phyloP scores from a whole-genome alignment of 1,140 invertebrate genomes.

The Drosophila repletoides region DNA sequence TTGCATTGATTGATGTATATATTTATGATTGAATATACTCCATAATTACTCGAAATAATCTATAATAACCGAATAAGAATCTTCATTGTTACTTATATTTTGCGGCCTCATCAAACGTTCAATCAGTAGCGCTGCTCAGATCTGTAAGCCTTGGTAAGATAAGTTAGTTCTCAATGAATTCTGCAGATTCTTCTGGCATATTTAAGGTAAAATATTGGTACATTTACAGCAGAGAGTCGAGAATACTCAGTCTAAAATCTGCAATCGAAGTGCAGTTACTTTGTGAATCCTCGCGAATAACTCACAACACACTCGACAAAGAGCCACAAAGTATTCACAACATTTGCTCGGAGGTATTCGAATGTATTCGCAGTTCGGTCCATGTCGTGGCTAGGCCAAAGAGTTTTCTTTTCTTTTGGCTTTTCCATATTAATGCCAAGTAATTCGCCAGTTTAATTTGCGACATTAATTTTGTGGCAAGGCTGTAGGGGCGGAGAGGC shows the following conservation, averaged over 20 bases:
- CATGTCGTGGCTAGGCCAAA: conserved; percentile 8
- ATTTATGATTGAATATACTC: no score
- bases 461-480: conserved; percentile 42
- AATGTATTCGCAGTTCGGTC: conserved; percentile 11
- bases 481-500: not conserved
- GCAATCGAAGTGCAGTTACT: not conserved
- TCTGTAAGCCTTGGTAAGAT: no score
- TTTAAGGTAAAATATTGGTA: not conserved
- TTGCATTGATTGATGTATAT: no score
- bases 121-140: no score
- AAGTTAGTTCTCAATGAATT: no score
- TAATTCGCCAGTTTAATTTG: conserved; percentile 59
- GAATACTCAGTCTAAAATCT: not conserved
- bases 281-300: conserved; percentile 6
- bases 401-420: conserved; percentile 3
- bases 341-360: not conserved
- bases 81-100: no score
- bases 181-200: not conserved
- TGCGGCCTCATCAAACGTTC: no score
- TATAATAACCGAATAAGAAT: no score
- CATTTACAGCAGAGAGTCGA: not conserved
- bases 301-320: conserved; percentile 1
- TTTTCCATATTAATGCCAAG: conserved; percentile 44
- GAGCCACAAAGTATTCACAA: not conserved
- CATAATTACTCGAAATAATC: no score